A percentile compares a stretch with the other conserved stretches of the same genome.
Evolutionary conservation across 2,113 vertebrate species (phyloP).

Genomic region (Rhineura floridana): DNA sequence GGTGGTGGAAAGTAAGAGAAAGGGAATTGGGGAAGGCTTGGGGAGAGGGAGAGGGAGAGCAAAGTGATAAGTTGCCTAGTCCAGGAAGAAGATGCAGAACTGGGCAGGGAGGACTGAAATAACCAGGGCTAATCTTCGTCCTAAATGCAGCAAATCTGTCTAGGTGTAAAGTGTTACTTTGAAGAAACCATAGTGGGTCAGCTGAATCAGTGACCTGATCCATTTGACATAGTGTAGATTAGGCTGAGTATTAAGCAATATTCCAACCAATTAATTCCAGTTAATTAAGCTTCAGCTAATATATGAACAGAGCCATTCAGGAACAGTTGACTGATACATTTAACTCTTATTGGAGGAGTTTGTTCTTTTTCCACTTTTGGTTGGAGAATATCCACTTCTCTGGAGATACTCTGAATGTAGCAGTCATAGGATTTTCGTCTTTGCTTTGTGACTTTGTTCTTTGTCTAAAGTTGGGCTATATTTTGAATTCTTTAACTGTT

Average conservation of each 20-base stretch:
- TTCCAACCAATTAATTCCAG: too few relatives aligned
- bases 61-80: not conserved
- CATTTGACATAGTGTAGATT: not conserved
- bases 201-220: not conserved
- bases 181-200: not conserved
- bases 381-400: not conserved
- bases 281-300: not conserved
- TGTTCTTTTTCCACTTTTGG: not conserved
- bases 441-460: not conserved
- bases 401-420: not conserved
- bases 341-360: not conserved
- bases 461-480: not conserved
- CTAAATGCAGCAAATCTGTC: not conserved
- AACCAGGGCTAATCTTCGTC: too few relatives aligned
- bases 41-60: not conserved
- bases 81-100: not conserved
- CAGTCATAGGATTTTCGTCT: not conserved
- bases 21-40: too few relatives aligned
- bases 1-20: too few relatives aligned
- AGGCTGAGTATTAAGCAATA: not conserved
- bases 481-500: not conserved
- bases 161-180: not conserved
- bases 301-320: not conserved
- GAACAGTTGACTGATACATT: not conserved
- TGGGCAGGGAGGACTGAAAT: not conserved